Evolutionary conservation across 2,797 vertebrate genomes (phyloP).

Genomic region (Melanotaenia boesemani): DNA sequence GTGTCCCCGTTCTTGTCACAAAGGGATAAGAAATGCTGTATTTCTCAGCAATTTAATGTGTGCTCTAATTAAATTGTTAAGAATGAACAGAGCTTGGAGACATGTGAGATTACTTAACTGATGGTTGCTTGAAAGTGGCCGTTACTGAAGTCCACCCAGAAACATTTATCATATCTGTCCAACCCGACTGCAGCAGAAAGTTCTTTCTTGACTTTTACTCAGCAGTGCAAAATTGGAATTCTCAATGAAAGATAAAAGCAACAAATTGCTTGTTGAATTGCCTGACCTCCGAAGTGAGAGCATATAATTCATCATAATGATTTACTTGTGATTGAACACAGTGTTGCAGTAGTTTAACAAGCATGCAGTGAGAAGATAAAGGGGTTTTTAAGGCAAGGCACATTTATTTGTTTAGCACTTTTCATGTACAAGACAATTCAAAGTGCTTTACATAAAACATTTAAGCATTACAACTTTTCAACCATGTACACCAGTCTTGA

Average conservation of each 20-base stretch:
- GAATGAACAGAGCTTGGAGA: constrained; percentile 33
- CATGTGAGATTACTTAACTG: constrained; percentile 45
- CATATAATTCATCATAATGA: constrained; percentile 21
- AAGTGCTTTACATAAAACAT: no score
- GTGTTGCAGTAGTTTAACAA: constrained; percentile 8
- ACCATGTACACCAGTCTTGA: not conserved
- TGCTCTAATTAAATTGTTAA: constrained; percentile 65
- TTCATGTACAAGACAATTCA: no score
- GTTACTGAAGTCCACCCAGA: constrained; percentile 40
- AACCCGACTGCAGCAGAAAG: constrained; percentile 23
- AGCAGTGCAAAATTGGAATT: constrained; percentile 19
- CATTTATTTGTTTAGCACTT: not conserved
- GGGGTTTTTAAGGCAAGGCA: not conserved
- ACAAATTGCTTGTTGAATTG: constrained; percentile 25
- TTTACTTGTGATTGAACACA: constrained; percentile 20
- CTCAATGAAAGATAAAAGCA: constrained; percentile 28
- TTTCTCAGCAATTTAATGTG: constrained; percentile 52
- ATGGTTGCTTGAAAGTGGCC: constrained; percentile 25
- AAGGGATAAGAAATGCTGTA: constrained; percentile 40
- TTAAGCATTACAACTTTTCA: no score
- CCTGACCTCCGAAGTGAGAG: constrained; percentile 6
- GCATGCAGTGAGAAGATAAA: constrained; percentile 5
- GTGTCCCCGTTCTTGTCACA: constrained; percentile 50
- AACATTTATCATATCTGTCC: constrained; percentile 40
- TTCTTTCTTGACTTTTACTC: constrained; percentile 3